phyloP scores from a whole-genome alignment of 2,113 vertebrate genomes.

The Myrmophylax atrothorax region DNA sequence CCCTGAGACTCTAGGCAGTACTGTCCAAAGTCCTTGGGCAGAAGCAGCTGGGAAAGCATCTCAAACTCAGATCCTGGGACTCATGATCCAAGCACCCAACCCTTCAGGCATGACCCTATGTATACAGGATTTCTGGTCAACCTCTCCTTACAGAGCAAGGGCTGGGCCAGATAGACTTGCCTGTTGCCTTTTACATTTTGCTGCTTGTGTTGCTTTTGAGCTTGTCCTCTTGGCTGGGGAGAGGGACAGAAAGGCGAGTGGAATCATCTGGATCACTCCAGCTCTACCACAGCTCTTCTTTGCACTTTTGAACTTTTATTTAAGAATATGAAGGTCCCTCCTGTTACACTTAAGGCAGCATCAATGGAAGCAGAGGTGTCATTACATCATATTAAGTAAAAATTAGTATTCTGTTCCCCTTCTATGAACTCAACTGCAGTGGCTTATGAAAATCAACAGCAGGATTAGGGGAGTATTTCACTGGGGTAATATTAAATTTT shows the following conservation, averaged over 20 bases:
- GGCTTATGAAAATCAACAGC: neutral
- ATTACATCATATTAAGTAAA: neutral
- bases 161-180: neutral
- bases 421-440: neutral
- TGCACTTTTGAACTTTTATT: neutral
- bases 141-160: neutral
- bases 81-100: neutral
- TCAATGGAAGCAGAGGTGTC: neutral
- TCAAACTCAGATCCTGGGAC: neutral
- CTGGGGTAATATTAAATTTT: neutral
- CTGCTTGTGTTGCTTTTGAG: neutral
- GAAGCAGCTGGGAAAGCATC: neutral
- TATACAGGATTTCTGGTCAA: neutral
- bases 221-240: neutral
- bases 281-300: neutral
- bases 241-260: neutral
- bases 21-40: neutral
- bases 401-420: neutral
- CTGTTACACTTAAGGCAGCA: neutral
- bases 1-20: neutral
- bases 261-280: neutral
- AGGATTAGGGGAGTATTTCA: neutral
- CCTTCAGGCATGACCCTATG: neutral
- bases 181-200: neutral
- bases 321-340: conserved; percentile 11